Base-by-base conservation (phyloP, 2,888 invertebrate species). In the Drosophila subsilvestris region DNA sequence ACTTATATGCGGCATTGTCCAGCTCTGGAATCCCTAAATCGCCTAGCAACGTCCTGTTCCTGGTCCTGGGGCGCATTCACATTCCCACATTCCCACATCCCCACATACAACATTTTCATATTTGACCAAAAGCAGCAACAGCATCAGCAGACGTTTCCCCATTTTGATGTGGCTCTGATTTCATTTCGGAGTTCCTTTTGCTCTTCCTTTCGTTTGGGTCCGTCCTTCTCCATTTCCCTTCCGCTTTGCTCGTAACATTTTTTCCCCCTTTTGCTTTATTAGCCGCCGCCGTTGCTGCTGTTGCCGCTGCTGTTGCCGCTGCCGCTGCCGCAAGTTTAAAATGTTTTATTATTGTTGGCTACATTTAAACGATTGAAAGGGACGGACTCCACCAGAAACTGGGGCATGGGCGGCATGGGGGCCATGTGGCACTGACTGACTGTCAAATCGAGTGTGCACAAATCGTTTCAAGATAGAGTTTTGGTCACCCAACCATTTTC, bases 391-490 rank as follows among this genome's bases (percentile, higher is more conserved):
- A 0, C 37, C 37, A 37, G 5, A 20, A 47, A 37, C 14, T 45
- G 58, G 27, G 25, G 37, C 27, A 29, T 5, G 7, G 7, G 12
- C 25, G 5, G 56, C 22, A n/a, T 8, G 49, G 12, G 32, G 32
- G 12, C 12, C 32, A 32, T 12, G 22, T 32, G 32, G 22, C 18
- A 53, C 71, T 65, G 65, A 74, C 62, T 75, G 79, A 70, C 63
- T 74, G 71, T 69, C 79, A 79, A 79, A 80, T 80, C 66, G 69
- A 67, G 68, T 76, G 74, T 72, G 71, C 56, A 66, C 76, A 79
- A 82, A 80, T 82, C 78, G 78, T 77, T 82, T 72, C 65, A 59
- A 69, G 55, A 79, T 77, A 67, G 63, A 79, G 45, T 72, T 71
- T 70, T 25, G 14, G 32, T 32, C 32, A 32, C 12, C 8, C 54